Evolutionary conservation across 1,140 invertebrate genomes (phyloP).

Genomic region (Drosophila orena): DNA sequence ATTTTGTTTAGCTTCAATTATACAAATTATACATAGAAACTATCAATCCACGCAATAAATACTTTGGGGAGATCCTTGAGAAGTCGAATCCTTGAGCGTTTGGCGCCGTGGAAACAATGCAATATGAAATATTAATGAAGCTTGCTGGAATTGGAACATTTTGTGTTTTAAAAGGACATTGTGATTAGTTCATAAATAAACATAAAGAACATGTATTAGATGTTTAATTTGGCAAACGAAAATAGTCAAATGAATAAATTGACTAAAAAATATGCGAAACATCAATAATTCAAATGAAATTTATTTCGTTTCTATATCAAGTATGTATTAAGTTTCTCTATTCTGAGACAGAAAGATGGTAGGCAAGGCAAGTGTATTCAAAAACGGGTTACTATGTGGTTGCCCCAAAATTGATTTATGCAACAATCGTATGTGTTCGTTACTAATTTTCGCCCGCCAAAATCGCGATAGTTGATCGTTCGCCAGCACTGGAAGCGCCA

Average conservation of each 20-base stretch:
- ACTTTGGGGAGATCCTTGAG: background rate
- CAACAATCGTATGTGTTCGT: background rate
- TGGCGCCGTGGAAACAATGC: background rate
- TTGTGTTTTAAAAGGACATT: slow-evolving; percentile 1
- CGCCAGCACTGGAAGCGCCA: background rate
- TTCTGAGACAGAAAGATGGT: no score
- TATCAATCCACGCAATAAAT: slow-evolving; percentile 3
- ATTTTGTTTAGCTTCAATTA: slow-evolving; percentile 77
- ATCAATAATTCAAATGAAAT: background rate
- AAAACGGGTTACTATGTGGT: background rate
- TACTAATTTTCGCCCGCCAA: background rate
- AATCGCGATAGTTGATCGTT: background rate
- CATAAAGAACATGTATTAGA: background rate
- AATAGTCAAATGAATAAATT: background rate
- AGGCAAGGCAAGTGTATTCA: background rate
- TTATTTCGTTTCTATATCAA: no score
- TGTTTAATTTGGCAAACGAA: slow-evolving; percentile 1
- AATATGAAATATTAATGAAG: background rate
- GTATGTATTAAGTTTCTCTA: background rate
- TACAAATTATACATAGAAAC: slow-evolving; percentile 72
- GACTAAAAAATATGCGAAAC: background rate
- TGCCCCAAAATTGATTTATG: background rate
- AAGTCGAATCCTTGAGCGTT: no score
- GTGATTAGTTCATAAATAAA: slow-evolving; percentile 15
- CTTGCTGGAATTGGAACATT: background rate